These are phyloP conservation scores for Polyommatus iphigenia DNA, from an alignment of 2,888 invertebrate species.

Conservation along the genomic window DNA sequence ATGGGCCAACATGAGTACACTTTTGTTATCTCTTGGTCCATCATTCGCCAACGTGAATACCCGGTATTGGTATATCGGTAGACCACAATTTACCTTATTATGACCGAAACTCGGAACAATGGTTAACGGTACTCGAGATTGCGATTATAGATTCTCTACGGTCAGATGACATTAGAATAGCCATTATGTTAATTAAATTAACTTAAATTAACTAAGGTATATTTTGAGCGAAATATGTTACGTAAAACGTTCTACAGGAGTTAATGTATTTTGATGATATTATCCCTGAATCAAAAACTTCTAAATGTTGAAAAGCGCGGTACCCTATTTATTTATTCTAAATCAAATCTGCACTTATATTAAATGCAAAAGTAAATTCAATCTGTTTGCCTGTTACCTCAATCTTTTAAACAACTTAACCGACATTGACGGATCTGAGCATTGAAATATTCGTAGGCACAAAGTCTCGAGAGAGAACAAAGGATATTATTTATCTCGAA, in stretches of 20 bases:
- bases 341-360: too few relatives aligned
- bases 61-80: constrained; percentile 7
- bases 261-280: not conserved
- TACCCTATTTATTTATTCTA: not conserved
- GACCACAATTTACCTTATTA: constrained; percentile 16
- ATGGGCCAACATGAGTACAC: too few relatives aligned
- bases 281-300: not conserved
- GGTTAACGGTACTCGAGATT: constrained; percentile 25
- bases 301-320: not conserved
- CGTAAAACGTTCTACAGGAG: not conserved
- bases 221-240: not conserved
- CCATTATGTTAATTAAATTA: constrained; percentile 22
- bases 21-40: too few relatives aligned
- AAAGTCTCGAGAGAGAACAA: too few relatives aligned
- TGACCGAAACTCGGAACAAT: constrained; percentile 25
- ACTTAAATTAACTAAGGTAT: not conserved
- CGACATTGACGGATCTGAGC: too few relatives aligned
- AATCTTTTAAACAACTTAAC: too few relatives aligned
- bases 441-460: too few relatives aligned
- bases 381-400: too few relatives aligned
- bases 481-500: too few relatives aligned
- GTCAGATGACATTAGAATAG: constrained; percentile 27
- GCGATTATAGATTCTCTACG: constrained; percentile 17
- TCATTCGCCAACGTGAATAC: too few relatives aligned
- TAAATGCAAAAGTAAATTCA: too few relatives aligned